Evolutionary conservation across 2,888 invertebrate genomes (phyloP).

Genomic region (Scaptodrosophila latifasciaeformis): DNA sequence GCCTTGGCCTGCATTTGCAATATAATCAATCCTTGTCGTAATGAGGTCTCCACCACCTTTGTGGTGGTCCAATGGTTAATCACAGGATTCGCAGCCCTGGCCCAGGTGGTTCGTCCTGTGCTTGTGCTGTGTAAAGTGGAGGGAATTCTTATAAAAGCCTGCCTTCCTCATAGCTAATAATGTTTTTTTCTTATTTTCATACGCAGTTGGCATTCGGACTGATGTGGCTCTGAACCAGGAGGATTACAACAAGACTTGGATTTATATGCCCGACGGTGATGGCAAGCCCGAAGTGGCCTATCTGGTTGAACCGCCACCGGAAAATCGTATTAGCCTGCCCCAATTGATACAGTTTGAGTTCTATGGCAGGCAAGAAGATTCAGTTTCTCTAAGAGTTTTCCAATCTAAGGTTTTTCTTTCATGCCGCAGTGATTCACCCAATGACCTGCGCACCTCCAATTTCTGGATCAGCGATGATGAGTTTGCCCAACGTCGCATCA

Average conservation of each 20-base stretch:
- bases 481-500: conserved; percentile 48
- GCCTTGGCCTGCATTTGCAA: conserved; percentile 69
- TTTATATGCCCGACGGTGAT: conserved; percentile 75
- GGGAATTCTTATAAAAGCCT: neutral
- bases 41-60: conserved; percentile 65
- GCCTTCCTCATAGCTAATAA: neutral
- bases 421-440: conserved; percentile 48
- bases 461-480: conserved; percentile 59
- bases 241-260: conserved; percentile 74
- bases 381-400: neutral
- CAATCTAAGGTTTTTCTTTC: neutral
- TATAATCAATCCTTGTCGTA: conserved; percentile 70
- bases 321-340: conserved; percentile 55
- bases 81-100: conserved; percentile 62
- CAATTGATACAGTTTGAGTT: conserved; percentile 68
- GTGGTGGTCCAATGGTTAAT: conserved; percentile 67
- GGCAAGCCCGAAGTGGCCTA: conserved; percentile 73
- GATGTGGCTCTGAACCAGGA: conserved; percentile 70
- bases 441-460: conserved; percentile 44
- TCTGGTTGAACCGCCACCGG: conserved; percentile 69
- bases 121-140: conserved; percentile 54
- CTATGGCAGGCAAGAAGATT: conserved; percentile 70
- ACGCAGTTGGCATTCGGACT: conserved; percentile 64
- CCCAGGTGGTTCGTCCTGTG: conserved; percentile 65
- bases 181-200: neutral